Evolutionary conservation across 2,797 vertebrate genomes (phyloP).

Genomic region (Sus cebifrons): DNA sequence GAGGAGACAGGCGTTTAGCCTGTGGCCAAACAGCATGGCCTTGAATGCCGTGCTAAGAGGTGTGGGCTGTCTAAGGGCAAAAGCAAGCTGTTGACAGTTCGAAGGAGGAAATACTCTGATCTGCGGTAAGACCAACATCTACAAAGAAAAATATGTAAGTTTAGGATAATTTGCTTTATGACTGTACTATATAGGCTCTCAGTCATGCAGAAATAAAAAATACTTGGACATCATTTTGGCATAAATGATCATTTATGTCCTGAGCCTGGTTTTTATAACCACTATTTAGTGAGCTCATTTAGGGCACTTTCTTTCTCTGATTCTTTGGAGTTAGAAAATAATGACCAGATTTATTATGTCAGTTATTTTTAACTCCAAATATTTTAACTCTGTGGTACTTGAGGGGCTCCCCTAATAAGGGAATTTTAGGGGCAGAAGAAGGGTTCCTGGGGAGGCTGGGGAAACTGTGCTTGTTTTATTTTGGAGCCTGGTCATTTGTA

Average conservation of each 20-base stretch:
- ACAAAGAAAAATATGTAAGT: neutral
- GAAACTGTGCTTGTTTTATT: neutral
- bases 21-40: neutral
- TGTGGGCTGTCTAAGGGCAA: neutral
- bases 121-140: neutral
- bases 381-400: neutral
- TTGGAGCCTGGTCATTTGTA: neutral
- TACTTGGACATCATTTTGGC: neutral
- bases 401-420: neutral
- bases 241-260: neutral
- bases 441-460: neutral
- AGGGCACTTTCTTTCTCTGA: neutral
- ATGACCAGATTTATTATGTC: neutral
- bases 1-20: neutral
- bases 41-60: rapidly evolving
- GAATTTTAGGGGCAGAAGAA: neutral
- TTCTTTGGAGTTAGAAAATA: neutral
- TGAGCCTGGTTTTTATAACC: neutral
- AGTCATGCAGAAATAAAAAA: neutral
- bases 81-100: neutral
- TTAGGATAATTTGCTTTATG: neutral
- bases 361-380: no score
- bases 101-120: neutral
- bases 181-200: neutral
- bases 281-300: neutral